Conservation (phyloP, 92 coral and sea anemone species). For the Heteractis magnifica region DNA sequence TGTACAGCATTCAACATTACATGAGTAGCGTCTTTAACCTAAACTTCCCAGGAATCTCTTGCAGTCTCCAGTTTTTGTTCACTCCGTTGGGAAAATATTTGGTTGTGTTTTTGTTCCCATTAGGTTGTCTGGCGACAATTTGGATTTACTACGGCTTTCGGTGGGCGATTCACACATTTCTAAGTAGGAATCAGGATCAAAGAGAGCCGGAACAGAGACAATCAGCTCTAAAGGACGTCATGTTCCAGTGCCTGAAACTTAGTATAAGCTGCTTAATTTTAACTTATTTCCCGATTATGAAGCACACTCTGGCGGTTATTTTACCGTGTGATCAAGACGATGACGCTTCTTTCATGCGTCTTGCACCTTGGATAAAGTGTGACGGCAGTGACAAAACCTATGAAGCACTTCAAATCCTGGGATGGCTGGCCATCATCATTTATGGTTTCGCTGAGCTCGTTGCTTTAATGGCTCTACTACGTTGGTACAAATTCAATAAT, state of each 20-base stretch:
- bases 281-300: slow-evolving; percentile 53
- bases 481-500: slow-evolving; percentile 17
- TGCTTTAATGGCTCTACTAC: slow-evolving; percentile 49
- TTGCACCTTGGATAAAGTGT: slow-evolving; percentile 60
- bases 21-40: slow-evolving; percentile 59
- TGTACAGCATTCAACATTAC: slow-evolving; percentile 48
- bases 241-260: slow-evolving; percentile 32
- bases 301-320: slow-evolving; percentile 43
- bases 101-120: slow-evolving; percentile 52
- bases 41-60: slow-evolving; percentile 54
- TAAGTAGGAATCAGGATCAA: neutral
- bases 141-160: slow-evolving; percentile 46
- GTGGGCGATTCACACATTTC: neutral
- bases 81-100: slow-evolving; percentile 55
- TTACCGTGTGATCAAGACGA: slow-evolving; percentile 40
- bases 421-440: slow-evolving; percentile 41
- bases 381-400: slow-evolving; percentile 23
- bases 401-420: slow-evolving; percentile 37
- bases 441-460: slow-evolving; percentile 55
- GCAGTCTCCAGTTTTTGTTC: slow-evolving; percentile 44
- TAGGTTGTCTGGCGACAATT: slow-evolving; percentile 32
- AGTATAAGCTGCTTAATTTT: slow-evolving; percentile 40
- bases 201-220: neutral
- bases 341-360: slow-evolving; percentile 30
- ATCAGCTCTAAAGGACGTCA: neutral